These are phyloP conservation scores for Bombus waltoni DNA, from an alignment of 1,140 invertebrate genomes.

Conservation along the genomic window DNA sequence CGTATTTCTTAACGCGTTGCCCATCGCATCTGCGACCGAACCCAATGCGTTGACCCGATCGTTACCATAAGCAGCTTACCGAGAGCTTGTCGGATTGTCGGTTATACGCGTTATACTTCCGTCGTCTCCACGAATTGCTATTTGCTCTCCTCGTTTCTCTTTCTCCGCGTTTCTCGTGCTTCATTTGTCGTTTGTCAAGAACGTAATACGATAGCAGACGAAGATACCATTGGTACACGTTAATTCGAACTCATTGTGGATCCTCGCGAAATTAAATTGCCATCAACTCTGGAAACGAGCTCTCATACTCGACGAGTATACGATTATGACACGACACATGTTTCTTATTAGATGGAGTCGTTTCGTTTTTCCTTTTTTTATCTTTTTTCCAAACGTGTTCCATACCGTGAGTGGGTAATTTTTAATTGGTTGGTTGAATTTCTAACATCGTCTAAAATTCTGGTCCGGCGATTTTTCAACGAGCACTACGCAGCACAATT, in stretches of 20 bases:
- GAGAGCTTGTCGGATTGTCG: slow-evolving; percentile 19
- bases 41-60: slow-evolving; percentile 18
- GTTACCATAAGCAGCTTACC: slow-evolving; percentile 37
- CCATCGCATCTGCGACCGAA: neutral
- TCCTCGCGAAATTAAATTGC: neutral
- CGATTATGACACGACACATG: neutral
- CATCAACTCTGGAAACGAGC: neutral
- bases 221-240: neutral
- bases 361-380: too few relatives aligned
- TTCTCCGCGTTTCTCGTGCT: neutral
- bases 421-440: neutral
- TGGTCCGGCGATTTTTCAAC: neutral
- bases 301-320: neutral
- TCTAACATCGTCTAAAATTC: neutral
- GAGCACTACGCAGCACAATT: neutral
- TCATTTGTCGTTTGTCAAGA: neutral
- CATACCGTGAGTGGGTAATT: too few relatives aligned
- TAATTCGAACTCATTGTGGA: too few relatives aligned
- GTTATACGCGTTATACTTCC: slow-evolving; percentile 18
- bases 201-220: neutral
- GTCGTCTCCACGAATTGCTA: neutral
- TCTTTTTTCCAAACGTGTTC: too few relatives aligned
- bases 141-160: neutral
- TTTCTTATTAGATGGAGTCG: neutral
- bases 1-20: slow-evolving; percentile 53